Evolutionary conservation across 2,797 vertebrate genomes (phyloP).

Genomic region (Fistularia tabacaria): DNA sequence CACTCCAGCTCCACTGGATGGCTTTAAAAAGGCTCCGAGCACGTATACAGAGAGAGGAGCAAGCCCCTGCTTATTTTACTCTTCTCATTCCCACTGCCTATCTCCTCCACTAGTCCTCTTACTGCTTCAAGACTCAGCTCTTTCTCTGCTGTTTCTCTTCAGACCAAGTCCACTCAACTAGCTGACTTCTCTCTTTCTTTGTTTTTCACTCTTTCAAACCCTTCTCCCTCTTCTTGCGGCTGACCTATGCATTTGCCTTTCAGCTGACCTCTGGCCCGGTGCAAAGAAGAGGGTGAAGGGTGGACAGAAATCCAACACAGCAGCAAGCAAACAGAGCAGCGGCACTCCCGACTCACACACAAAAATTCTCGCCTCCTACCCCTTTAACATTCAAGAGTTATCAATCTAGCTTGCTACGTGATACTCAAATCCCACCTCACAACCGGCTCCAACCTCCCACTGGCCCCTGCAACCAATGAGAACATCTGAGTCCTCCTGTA

Average conservation of each 20-base stretch:
- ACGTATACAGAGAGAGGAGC: conserved; percentile 55
- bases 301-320: conserved; percentile 42
- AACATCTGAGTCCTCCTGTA: conserved; percentile 35
- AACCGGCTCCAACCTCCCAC: conserved; percentile 54
- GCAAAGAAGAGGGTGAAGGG: conserved; percentile 44
- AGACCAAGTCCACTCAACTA: conserved; percentile 56
- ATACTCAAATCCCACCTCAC: conserved; percentile 80
- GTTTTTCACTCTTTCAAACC: conserved; percentile 28
- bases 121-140: conserved; percentile 53
- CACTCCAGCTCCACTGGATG: conserved; percentile 64
- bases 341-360: conserved; percentile 78
- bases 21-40: conserved; percentile 62
- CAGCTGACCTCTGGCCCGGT: conserved; percentile 85
- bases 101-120: conserved; percentile 56
- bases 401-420: conserved; percentile 95
- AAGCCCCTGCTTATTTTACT: conserved; percentile 44
- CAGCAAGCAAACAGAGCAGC: conserved; percentile 75
- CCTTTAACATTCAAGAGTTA: conserved; percentile 95
- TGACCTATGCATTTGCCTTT: conserved; percentile 86
- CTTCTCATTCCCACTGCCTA: conserved; percentile 42
- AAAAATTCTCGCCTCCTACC: conserved; percentile 87
- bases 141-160: conserved; percentile 60
- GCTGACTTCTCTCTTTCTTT: conserved; percentile 45
- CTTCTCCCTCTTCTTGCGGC: conserved; percentile 26
- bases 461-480: conserved; percentile 68